A percentile compares a stretch with the other conserved stretches of the same genome.
phyloP scores from a whole-genome alignment of 23 tunicate species.

The Pegea sp. region DNA sequence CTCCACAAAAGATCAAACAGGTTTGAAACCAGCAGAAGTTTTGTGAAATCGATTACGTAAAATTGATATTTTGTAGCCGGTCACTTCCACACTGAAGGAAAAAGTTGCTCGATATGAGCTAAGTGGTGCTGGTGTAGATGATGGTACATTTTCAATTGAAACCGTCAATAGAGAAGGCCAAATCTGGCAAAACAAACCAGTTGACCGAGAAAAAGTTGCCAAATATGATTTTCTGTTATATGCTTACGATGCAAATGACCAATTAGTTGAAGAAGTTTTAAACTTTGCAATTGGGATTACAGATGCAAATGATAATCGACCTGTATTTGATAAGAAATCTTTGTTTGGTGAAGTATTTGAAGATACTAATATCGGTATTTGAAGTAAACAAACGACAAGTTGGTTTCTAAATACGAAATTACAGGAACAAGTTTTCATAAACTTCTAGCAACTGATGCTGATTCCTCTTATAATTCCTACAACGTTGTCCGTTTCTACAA shows the following conservation, averaged over 20 bases:
- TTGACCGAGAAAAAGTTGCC: constrained; percentile 20
- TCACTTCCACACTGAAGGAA: too few relatives aligned
- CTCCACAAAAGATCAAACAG: too few relatives aligned
- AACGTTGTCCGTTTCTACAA: neutral
- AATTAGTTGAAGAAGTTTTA: constrained; percentile 6
- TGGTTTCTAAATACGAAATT: too few relatives aligned
- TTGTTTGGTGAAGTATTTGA: constrained; percentile 27
- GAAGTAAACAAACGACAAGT: too few relatives aligned
- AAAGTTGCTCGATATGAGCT: too few relatives aligned
- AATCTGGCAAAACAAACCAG: constrained; percentile 6
- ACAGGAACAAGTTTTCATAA: constrained; percentile 1
- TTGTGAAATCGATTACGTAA: too few relatives aligned
- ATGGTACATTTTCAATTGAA: neutral
- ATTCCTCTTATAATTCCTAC: constrained; percentile 1
- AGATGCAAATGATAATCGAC: constrained; percentile 47
- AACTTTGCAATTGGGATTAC: constrained; percentile 7
- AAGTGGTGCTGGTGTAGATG: neutral
- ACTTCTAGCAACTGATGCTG: constrained; percentile 20
- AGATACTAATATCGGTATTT: too few relatives aligned
- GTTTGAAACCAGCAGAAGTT: too few relatives aligned
- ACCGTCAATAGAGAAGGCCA: neutral
- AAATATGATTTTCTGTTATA: constrained; percentile 2
- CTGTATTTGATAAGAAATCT: constrained; percentile 18
- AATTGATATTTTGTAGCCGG: too few relatives aligned
- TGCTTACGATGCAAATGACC: constrained; percentile 10